Percentiles rank a stretch among this genome's conserved stretches.
phyloP scores from a whole-genome alignment of 2,888 invertebrate species.

The Cheilosia variabilis region DNA sequence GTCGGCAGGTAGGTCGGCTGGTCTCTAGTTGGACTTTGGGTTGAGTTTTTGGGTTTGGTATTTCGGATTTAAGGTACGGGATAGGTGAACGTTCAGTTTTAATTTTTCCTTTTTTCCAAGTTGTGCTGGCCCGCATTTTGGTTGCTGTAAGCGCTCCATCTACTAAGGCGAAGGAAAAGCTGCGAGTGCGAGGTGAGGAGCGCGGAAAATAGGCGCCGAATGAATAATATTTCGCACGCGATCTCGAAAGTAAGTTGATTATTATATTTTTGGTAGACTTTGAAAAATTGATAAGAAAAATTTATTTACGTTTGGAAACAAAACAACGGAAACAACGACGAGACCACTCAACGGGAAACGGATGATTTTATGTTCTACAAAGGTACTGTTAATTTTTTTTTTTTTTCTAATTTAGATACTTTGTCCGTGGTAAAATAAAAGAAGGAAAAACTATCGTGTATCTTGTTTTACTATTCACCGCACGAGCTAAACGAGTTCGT shows the following conservation, averaged over 20 bases:
- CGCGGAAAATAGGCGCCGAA: slow-evolving; percentile 59
- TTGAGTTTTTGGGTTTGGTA: slow-evolving; percentile 62
- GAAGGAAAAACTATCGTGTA: slow-evolving; percentile 58
- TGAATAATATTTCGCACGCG: slow-evolving; percentile 58
- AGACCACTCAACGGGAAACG: slow-evolving; percentile 61
- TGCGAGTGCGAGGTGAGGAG: slow-evolving; percentile 9
- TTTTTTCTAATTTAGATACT: slow-evolving; percentile 24
- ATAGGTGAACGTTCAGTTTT: slow-evolving; percentile 13
- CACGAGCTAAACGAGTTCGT: slow-evolving; percentile 82
- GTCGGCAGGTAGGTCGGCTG: slow-evolving; percentile 29
- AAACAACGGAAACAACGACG: slow-evolving; percentile 33
- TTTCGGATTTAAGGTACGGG: slow-evolving; percentile 33
- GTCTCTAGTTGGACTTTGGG: slow-evolving; percentile 39
- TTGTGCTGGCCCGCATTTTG: slow-evolving; percentile 39
- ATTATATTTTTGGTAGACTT: not conserved
- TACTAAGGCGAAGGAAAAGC: not conserved
- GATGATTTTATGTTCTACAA: slow-evolving; percentile 32
- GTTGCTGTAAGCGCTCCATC: slow-evolving; percentile 9
- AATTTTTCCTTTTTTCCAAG: slow-evolving; percentile 15
- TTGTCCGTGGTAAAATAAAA: slow-evolving; percentile 64
- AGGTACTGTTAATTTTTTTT: slow-evolving; percentile 20
- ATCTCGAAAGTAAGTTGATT: slow-evolving; percentile 24
- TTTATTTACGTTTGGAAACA: slow-evolving; percentile 1
- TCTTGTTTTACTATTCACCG: slow-evolving; percentile 79
- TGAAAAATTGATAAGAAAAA: not conserved